Evolutionary conservation across 2,113 vertebrate species (phyloP).

Genomic region (Plectropomus leopardus): DNA sequence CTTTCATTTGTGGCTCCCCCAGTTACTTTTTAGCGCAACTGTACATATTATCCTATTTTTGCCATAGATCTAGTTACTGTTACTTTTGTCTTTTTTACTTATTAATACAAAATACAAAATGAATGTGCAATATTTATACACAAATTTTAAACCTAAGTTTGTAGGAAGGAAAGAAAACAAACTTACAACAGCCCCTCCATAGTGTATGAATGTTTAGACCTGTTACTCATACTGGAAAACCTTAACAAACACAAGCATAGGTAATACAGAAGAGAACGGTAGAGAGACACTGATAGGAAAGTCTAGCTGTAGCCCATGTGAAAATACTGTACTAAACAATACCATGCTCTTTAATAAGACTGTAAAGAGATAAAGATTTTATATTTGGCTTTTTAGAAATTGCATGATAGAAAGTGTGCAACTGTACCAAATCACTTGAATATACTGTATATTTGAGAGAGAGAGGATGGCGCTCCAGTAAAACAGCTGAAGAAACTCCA

Average conservation of each 20-base stretch:
- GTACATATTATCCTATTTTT: constrained; percentile 32
- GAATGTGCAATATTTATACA: constrained; percentile 83
- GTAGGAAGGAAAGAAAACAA: constrained; percentile 30
- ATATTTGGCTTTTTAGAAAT: constrained; percentile 57
- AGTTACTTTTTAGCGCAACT: constrained; percentile 44
- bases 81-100: constrained; percentile 53
- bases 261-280: constrained; percentile 32
- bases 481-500: constrained; percentile 48
- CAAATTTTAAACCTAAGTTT: constrained; percentile 52
- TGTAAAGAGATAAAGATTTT: constrained; percentile 29
- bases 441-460: constrained; percentile 17
- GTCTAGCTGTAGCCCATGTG: constrained; percentile 50
- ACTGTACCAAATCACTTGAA: constrained; percentile 64
- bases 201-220: constrained; percentile 55
- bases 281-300: constrained; percentile 67
- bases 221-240: constrained; percentile 20
- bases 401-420: constrained; percentile 57
- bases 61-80: constrained; percentile 57
- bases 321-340: constrained; percentile 50
- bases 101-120: constrained; percentile 69
- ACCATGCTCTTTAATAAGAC: constrained; percentile 28
- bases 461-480: constrained; percentile 33
- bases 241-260: constrained; percentile 15
- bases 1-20: constrained; percentile 30
- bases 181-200: constrained; percentile 23